Base-by-base conservation (phyloP, 2,888 invertebrate species). In the Phytoseiulus persimilis region DNA sequence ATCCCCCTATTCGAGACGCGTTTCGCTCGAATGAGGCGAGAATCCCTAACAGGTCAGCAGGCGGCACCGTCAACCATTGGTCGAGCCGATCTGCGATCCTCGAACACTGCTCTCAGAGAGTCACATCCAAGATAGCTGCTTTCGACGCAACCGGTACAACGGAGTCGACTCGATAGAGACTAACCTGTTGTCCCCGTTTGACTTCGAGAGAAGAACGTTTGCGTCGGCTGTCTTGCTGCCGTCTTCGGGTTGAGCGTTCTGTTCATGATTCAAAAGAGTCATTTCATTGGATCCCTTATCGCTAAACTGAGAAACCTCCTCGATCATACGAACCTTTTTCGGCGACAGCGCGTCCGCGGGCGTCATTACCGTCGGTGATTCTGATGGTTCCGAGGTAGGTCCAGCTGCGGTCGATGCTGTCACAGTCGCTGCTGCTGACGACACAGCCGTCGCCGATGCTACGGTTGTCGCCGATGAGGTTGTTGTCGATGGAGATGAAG, bases 311-410 rank as follows among this genome's bases (percentile, higher is more conserved):
- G 65, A 23, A 33, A 33, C 31, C 14, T 87, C 87, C 6, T 87
- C 87, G 2, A n/a, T 33, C 11, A 87, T 87, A 45, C 87, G 87
- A 33, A 87, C 87, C 45, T 87, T 87, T 23, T 45, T 33, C 14
- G 87, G 87, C 28, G 87, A 87, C 6, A 87, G 39, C 31, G 87
- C 87, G 6, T 45, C 87, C 18, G 33, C 14, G 33, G 39, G 84
- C 28, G 84, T 39, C 39, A 39, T 9, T 3, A 39, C 65, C 65
- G 9, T 28, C 28, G 14, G 5, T 65, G 65, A 14, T 65, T 6
- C 28, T 65, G 65, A 46, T 46, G 6, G 46, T 14, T 6, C 46
- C 6, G 14, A 65, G 65, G 65, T 11, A 65, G 65, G 11, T 23
- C 65, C 14, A 65, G 65, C 18, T 23, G 23, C 14, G 65, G 9